Evolutionary conservation across 2,797 vertebrate genomes (phyloP).

Genomic region (Australoheros facetus): DNA sequence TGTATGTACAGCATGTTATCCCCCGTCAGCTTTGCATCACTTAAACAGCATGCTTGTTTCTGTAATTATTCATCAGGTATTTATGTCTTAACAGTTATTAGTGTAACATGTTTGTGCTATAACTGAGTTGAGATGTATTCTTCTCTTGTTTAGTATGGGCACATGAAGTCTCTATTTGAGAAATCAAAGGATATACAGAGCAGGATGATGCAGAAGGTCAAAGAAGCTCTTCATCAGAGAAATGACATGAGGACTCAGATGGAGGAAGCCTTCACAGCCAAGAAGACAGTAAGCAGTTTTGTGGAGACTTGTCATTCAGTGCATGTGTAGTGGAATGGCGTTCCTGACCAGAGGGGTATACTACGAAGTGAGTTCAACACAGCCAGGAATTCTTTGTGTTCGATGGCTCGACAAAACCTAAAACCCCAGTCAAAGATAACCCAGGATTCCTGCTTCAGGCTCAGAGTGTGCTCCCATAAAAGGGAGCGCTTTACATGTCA

Average conservation of each 20-base stretch:
- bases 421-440: background rate
- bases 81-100: background rate
- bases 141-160: slow-evolving; percentile 65
- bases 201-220: slow-evolving; percentile 76
- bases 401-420: background rate
- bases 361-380: background rate
- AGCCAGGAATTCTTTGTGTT: background rate
- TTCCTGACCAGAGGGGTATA: background rate
- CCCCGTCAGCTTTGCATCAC: background rate
- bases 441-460: background rate
- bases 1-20: slow-evolving; percentile 52
- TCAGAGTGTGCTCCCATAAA: background rate
- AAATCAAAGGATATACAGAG: slow-evolving; percentile 71
- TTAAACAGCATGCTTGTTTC: background rate
- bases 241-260: slow-evolving; percentile 78
- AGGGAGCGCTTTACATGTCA: background rate
- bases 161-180: slow-evolving; percentile 69
- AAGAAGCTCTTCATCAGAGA: slow-evolving; percentile 76
- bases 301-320: background rate
- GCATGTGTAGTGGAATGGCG: background rate
- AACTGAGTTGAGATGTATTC: background rate
- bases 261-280: slow-evolving; percentile 79
- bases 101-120: background rate
- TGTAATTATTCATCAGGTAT: background rate
- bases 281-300: slow-evolving; percentile 79